Evolutionary conservation across 2,888 invertebrate genomes (phyloP), one percentile per base, ranked within the genome.

Genomic region (Eilema depressum): DNA sequence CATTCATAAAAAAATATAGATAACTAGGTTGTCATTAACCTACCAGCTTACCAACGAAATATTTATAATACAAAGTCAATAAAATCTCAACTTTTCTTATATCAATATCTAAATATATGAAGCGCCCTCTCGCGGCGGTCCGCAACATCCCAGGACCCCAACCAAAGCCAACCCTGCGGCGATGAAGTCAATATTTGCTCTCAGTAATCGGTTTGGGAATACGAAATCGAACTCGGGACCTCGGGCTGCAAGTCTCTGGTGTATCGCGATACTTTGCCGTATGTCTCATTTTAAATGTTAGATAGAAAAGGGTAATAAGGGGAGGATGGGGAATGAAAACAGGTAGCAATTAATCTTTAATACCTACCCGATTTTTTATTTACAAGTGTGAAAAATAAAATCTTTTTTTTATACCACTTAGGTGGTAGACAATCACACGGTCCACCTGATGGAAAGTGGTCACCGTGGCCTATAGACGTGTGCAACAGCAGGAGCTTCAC

Each of bases 141-240:
- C 64, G 77, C 74, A 79, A 77, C 37, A 41, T 23, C 53, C 17
- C 53, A 12, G 64, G 47, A n/a, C 82, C 77, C 80, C 73, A 63
- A 63, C 30, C 56, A 14, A 41, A 30, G 78, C 75, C 77, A 75
- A 78, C 74, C 59, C 78, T 77, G 79, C 75, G 76, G 70, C 68
- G 66, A 72, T 72, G 64, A 64, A 66, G 82, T 85, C 88, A 91
- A 91, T 91, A 91, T 91, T 92, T 90, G 85, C 77, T 63, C 74
- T 68, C 70, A 57, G 85, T 92, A 92, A 92, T 91, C 90, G 90
- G 79, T 87, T 86, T 82, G 90, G 89, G 89, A 88, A 81, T 83
- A 81, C 81, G 84, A 85, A 84, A 84, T 84, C 76, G 82, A 86
- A 85, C 82, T 80, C 72, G 73, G 77, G 77, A 77, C 82, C 67